A percentile compares a stretch with the other conserved stretches of the same genome.
phyloP scores from a whole-genome alignment of 2,113 vertebrate species.

The Muntiacus reevesi region DNA sequence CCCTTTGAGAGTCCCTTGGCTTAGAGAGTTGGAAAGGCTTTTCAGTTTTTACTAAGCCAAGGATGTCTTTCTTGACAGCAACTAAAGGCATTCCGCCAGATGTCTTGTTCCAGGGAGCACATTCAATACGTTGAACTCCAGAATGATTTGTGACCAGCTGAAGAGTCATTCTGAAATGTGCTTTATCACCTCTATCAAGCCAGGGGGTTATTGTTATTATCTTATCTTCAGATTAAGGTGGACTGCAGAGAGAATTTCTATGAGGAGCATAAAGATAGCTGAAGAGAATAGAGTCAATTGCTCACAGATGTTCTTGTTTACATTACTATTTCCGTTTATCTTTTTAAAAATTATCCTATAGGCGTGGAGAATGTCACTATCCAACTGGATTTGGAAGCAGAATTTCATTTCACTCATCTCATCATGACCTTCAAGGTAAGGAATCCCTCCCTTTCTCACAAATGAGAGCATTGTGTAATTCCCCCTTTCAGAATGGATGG shows the following conservation, averaged over 20 bases:
- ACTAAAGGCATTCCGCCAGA: neutral
- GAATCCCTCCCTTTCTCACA: conserved; percentile 42
- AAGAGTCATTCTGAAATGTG: neutral
- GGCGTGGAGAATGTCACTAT: conserved; percentile 95
- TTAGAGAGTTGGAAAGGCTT: neutral
- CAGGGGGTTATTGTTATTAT: neutral
- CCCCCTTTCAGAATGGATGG: neutral
- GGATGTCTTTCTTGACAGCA: conserved; percentile 9
- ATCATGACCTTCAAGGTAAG: conserved; percentile 99
- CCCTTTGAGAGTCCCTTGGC: neutral
- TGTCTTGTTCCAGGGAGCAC: neutral
- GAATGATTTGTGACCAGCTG: neutral
- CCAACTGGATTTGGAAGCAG: conserved; percentile 95
- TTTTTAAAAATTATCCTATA: conserved; percentile 64
- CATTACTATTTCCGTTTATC: conserved; percentile 17
- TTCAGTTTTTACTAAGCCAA: neutral
- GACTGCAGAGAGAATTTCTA: neutral
- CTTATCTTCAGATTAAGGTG: neutral
- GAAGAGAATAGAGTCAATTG: neutral
- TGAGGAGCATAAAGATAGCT: neutral
- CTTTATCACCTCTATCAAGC: neutral
- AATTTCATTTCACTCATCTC: conserved; percentile 99
- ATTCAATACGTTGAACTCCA: neutral
- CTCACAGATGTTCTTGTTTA: conserved; percentile 28
- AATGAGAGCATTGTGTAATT: neutral